Conservation (phyloP, 2,888 invertebrate species). For the Augiades crinisus region DNA sequence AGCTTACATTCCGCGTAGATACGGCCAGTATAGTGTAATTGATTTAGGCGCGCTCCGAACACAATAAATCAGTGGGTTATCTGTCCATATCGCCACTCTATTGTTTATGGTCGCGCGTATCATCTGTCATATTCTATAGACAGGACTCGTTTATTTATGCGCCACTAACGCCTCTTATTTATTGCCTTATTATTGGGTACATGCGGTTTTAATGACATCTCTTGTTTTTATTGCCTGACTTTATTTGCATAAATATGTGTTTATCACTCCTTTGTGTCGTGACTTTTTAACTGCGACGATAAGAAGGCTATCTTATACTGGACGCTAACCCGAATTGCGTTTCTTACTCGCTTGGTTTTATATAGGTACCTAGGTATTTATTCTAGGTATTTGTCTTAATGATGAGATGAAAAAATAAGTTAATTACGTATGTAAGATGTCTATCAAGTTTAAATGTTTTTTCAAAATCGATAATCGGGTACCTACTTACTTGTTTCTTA, state of each 20-base stretch:
- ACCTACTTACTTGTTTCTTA: too few relatives aligned
- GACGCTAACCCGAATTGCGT: too few relatives aligned
- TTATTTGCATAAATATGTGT: neutral
- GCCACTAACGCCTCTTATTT: constrained; percentile 35
- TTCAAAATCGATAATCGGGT: too few relatives aligned
- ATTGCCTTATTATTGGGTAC: constrained; percentile 15
- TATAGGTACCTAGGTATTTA: too few relatives aligned
- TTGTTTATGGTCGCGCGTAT: constrained; percentile 62
- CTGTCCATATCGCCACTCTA: constrained; percentile 60
- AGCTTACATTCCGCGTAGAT: constrained; percentile 13
- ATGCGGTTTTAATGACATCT: constrained; percentile 1
- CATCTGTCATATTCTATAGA: constrained; percentile 56
- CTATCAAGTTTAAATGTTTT: too few relatives aligned
- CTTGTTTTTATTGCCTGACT: constrained; percentile 5
- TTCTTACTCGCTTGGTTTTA: too few relatives aligned
- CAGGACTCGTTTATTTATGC: constrained; percentile 39
- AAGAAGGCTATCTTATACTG: neutral
- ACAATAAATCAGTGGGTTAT: constrained; percentile 67
- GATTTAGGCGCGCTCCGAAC: constrained; percentile 55
- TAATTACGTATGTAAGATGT: too few relatives aligned
- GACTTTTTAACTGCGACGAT: neutral
- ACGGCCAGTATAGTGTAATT: constrained; percentile 50
- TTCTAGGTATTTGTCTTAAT: too few relatives aligned
- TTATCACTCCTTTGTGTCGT: too few relatives aligned
- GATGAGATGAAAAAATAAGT: too few relatives aligned